Evolutionary conservation across 1,140 invertebrate genomes (phyloP).

Genomic region (Drosophila ercepeae): DNA sequence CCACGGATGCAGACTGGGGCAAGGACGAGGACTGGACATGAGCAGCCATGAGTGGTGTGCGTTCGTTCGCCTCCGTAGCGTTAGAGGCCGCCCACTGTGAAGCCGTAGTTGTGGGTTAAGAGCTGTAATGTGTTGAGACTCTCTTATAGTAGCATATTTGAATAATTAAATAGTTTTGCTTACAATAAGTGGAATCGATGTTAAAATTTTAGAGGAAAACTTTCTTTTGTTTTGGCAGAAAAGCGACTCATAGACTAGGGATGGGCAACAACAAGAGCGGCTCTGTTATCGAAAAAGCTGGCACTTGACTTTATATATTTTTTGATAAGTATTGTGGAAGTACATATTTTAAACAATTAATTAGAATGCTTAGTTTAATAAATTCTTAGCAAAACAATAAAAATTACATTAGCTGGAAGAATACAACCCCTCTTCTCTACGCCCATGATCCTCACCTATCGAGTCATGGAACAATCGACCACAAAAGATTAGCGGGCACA

Average conservation of each 20-base stretch:
- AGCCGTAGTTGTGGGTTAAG: conserved; percentile 57
- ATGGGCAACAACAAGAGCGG: conserved; percentile 1
- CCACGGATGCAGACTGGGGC: conserved; percentile 14
- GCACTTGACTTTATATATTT: neutral
- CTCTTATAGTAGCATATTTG: neutral
- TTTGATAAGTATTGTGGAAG: too few species aligned
- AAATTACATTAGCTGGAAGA: neutral
- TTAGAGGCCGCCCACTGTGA: conserved; percentile 49
- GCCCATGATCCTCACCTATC: neutral
- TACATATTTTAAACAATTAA: too few species aligned
- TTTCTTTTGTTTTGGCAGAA: conserved; percentile 39
- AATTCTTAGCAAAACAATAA: neutral
- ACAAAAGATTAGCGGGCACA: conserved; percentile 6
- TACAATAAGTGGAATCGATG: conserved; percentile 2
- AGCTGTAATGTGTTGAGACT: neutral
- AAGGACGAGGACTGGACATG: conserved; percentile 86
- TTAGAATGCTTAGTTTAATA: neutral
- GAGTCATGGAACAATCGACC: neutral
- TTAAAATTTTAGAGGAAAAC: conserved; percentile 11
- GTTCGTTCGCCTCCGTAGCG: conserved; percentile 86
- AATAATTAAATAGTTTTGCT: neutral
- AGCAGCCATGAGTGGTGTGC: conserved; percentile 91
- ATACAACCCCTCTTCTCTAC: neutral
- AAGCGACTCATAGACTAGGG: conserved; percentile 35
- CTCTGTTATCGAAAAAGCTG: conserved; percentile 10